Percentiles rank a stretch among this genome's conserved stretches.
phyloP scores from a whole-genome alignment of 2,888 invertebrate species.

The Mantis religiosa region DNA sequence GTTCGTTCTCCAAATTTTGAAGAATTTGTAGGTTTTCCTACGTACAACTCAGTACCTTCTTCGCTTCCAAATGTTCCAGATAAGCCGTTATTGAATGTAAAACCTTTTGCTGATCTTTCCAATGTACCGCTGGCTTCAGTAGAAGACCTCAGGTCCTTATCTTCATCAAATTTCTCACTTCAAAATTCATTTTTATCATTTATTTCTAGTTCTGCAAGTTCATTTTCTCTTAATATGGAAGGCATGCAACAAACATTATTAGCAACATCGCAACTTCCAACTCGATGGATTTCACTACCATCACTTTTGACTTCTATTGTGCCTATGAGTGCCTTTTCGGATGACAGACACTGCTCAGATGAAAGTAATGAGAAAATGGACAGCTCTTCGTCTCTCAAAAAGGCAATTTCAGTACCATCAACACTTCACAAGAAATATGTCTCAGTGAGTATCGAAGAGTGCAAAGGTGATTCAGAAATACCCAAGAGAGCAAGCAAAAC shows the following conservation, averaged over 20 bases:
- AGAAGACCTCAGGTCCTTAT: constrained; percentile 11
- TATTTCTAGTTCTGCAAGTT: background rate
- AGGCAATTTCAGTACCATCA: background rate
- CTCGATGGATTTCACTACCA: constrained; percentile 12
- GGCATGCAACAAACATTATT: background rate
- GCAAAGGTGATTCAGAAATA: background rate
- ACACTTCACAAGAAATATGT: background rate
- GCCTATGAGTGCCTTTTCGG: background rate
- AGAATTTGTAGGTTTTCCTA: background rate
- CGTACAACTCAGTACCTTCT: background rate
- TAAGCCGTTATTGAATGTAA: background rate
- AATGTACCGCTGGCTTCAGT: constrained; percentile 7
- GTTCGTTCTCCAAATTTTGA: background rate
- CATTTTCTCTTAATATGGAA: background rate
- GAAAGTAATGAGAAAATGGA: background rate
- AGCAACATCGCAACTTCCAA: background rate
- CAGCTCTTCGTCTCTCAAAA: background rate
- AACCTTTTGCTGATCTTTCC: background rate
- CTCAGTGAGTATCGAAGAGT: background rate
- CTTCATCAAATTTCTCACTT: background rate
- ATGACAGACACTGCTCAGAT: background rate
- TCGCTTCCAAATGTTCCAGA: background rate
- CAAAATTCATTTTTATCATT: constrained; percentile 1
- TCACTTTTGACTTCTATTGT: background rate
- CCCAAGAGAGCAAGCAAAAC: background rate